A percentile compares a stretch with the other conserved stretches of the same genome.
These are phyloP conservation scores for Avahi laniger DNA, from an alignment of 2,797 vertebrate genomes.

Conservation along the genomic window DNA sequence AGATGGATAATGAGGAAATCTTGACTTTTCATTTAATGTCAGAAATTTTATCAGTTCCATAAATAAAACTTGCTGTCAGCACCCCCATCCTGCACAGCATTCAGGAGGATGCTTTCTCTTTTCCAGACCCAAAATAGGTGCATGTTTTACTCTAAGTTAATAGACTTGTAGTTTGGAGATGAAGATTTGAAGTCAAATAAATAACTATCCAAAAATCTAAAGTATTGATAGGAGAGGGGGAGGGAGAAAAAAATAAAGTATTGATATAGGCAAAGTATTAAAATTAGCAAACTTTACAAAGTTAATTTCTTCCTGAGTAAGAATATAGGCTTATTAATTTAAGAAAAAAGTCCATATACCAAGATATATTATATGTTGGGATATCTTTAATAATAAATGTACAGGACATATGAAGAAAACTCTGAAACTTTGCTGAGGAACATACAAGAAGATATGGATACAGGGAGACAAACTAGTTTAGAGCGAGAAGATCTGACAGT, in stretches of 20 bases:
- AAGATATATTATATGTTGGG: neutral
- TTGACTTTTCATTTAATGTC: conserved; percentile 76
- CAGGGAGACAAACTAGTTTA: neutral
- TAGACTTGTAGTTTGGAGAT: neutral
- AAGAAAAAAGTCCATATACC: neutral
- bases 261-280: neutral
- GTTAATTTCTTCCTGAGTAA: neutral
- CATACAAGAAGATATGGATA: neutral
- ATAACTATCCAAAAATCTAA: neutral
- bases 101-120: conserved; percentile 33
- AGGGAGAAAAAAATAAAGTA: neutral
- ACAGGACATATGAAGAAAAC: neutral
- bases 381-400: conserved; percentile 1
- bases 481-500: neutral
- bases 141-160: conserved; percentile 24
- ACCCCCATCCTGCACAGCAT: neutral
- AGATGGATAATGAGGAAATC: conserved; percentile 68
- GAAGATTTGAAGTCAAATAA: conserved; percentile 45
- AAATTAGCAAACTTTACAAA: conserved; percentile 24
- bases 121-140: conserved; percentile 38
- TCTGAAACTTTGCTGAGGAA: neutral
- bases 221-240: neutral
- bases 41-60: conserved; percentile 69
- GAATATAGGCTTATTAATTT: neutral
- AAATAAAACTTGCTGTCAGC: conserved; percentile 51